Conservation (phyloP, 2,888 invertebrate species). For the Aphodius granarius region DNA sequence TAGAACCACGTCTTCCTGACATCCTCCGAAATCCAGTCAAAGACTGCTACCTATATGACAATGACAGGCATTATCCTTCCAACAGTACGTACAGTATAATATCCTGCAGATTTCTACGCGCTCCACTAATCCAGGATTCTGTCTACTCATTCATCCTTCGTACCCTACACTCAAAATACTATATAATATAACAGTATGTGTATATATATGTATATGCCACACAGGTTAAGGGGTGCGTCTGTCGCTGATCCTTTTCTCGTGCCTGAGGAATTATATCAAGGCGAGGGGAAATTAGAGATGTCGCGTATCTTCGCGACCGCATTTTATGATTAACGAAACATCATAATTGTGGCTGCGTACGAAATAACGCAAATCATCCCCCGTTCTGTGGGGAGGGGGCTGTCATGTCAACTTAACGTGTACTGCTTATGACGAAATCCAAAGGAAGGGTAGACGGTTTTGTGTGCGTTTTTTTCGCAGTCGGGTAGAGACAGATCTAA, state of each 20-base stretch:
- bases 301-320: slow-evolving; percentile 22
- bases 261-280: background rate
- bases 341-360: slow-evolving; percentile 6
- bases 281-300: slow-evolving; percentile 22
- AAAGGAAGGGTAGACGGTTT: too few relatives aligned
- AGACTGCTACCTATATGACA: slow-evolving; percentile 47
- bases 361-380: slow-evolving; percentile 6
- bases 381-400: slow-evolving; percentile 1
- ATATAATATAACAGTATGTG: too few relatives aligned
- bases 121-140: background rate
- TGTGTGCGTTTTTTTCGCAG: too few relatives aligned
- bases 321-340: slow-evolving; percentile 28
- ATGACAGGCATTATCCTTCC: slow-evolving; percentile 43
- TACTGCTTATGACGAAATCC: background rate
- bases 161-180: background rate
- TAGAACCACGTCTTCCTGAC: background rate
- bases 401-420: slow-evolving; percentile 4
- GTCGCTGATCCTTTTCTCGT: background rate
- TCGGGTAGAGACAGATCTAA: too few relatives aligned
- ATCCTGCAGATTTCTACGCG: background rate
- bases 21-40: slow-evolving; percentile 35
- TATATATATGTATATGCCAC: slow-evolving; percentile 11
- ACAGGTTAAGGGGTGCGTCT: background rate
- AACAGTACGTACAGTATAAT: slow-evolving; percentile 7
- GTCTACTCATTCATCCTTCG: background rate